phyloP scores from a whole-genome alignment of 2,888 invertebrate species.

The Blastobasis lacticolella region DNA sequence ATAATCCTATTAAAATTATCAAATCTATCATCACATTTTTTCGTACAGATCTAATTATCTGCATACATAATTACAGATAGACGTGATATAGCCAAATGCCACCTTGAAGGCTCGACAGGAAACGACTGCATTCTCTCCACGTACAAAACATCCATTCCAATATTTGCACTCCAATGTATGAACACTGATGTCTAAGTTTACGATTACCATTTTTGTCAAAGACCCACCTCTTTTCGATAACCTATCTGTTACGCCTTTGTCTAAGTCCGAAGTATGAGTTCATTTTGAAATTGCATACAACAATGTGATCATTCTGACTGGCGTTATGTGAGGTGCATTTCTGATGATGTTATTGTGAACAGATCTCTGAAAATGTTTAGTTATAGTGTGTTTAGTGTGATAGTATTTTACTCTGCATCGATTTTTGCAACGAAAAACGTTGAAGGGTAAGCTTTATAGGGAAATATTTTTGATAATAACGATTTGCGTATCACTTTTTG shows the following conservation, averaged over 20 bases:
- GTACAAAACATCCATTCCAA: slow-evolving; percentile 4
- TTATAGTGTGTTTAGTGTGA: slow-evolving; percentile 39
- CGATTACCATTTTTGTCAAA: slow-evolving; percentile 49
- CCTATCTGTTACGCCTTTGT: slow-evolving; percentile 38
- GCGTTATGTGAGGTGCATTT: no score
- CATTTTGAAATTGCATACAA: slow-evolving; percentile 28
- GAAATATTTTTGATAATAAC: no score
- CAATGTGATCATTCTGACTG: slow-evolving; percentile 20
- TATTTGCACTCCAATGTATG: slow-evolving; percentile 40
- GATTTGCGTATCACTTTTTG: no score
- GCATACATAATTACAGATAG: no score
- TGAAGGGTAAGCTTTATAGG: slow-evolving; percentile 43
- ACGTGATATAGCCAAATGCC: no score
- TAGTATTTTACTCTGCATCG: slow-evolving; percentile 39
- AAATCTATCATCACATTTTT: no score
- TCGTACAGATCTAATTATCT: no score
- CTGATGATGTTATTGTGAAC: neutral
- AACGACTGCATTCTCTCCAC: no score
- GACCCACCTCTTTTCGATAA: slow-evolving; percentile 57
- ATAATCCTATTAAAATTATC: no score
- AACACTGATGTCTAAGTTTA: slow-evolving; percentile 57
- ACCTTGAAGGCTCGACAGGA: no score
- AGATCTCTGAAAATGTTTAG: slow-evolving; percentile 44
- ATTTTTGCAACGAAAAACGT: slow-evolving; percentile 45
- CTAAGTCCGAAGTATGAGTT: slow-evolving; percentile 30